phyloP scores from a whole-genome alignment of 2,113 vertebrate species.

The Bettongia penicillata region DNA sequence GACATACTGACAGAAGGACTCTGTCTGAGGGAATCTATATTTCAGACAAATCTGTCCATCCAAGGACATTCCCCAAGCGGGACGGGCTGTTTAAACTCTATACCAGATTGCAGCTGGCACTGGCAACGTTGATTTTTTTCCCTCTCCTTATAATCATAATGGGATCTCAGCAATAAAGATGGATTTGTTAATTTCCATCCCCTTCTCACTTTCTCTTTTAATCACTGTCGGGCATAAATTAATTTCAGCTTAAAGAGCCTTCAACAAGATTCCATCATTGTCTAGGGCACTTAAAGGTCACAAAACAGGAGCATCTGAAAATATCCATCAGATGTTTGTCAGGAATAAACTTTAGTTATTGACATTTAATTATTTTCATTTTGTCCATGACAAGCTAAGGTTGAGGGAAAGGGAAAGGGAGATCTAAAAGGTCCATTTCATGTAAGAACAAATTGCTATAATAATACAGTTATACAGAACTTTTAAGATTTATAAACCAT shows the following conservation, averaged over 20 bases:
- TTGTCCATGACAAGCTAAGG: conserved; percentile 57
- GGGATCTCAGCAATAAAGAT: conserved; percentile 87
- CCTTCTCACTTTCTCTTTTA: conserved; percentile 84
- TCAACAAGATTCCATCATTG: conserved; percentile 82
- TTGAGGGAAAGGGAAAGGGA: not conserved
- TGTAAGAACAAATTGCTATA: not conserved
- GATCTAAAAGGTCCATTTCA: not conserved
- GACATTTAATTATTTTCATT: conserved; percentile 71
- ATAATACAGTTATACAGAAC: not conserved
- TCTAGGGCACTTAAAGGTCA: conserved; percentile 77
- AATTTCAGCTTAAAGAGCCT: conserved; percentile 85
- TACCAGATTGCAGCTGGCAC: conserved; percentile 85
- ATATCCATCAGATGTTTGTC: conserved; percentile 71
- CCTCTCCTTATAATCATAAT: conserved; percentile 83
- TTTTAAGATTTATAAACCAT: not conserved
- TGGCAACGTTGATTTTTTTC: conserved; percentile 79
- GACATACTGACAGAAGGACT: conserved; percentile 67
- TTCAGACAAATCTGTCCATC: conserved; percentile 77
- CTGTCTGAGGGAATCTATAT: conserved; percentile 38
- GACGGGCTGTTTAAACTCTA: conserved; percentile 77
- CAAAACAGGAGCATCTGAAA: conserved; percentile 80
- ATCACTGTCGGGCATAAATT: conserved; percentile 87
- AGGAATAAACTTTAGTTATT: conserved; percentile 72
- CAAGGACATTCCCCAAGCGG: conserved; percentile 80
- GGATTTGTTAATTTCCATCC: conserved; percentile 87